Base-by-base conservation (phyloP, 2,113 vertebrate species). In the Tragelaphus buxtoni region DNA sequence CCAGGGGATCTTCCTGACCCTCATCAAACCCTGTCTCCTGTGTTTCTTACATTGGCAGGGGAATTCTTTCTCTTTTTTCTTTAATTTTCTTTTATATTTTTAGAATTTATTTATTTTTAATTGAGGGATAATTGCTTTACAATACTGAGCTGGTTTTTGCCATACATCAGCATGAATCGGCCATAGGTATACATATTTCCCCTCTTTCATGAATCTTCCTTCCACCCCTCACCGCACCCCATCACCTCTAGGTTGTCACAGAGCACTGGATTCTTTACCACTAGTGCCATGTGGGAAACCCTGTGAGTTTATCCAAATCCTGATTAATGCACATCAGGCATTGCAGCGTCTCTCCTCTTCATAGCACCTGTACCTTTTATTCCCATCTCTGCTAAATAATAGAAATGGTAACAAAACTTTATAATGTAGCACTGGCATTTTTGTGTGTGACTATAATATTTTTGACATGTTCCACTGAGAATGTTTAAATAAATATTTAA, bases 1-100 rank as follows among this genome's bases (percentile, higher is more conserved):
- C n/a, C 63, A 69, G 63, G n/a, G 63, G 8, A 69, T 65, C 32
- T 65, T 9, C 61, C 16, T 65, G 61, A 65, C 63, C 32, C 4
- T 10, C 4, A 22, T 39, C 0, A 0, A 39, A 69, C n/a, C 9
- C 18, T 69, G 9, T 39, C 9, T 72, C 35, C 35, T 39, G 20
- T 39, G 65, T 72, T 39, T 72, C 65, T 24, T 72, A 5, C 10
- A 72, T 7, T 72, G 10, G 65, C 35, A 72, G 69, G 5, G 2
- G 26, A 20, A 72, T 5, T 24, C 5, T 22, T 72, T 39, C 9
- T 20, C 24, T 22, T 39, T 5, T 22, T 39, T 1, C 1, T 72
- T 72, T 69, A 22, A 35, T 72, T 24, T 72, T 22, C 22, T 22
- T 39, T 1, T 12, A 72, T 39, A 39, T 22, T 12, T 72, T 24